Base-by-base conservation (phyloP, 1,140 invertebrate genomes). In the Zaprionus kolodkinae region DNA sequence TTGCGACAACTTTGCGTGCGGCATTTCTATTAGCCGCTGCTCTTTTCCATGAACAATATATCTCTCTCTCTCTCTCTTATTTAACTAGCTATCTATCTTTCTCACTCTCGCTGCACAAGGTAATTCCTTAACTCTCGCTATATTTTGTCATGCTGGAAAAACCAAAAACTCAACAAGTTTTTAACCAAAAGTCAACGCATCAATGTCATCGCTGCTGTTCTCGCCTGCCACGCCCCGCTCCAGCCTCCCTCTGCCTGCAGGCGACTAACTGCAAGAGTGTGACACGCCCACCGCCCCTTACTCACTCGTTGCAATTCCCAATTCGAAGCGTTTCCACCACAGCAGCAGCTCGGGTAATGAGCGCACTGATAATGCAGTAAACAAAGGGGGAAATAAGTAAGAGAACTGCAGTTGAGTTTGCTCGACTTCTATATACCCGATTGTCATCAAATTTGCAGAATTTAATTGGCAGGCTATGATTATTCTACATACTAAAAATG, bases 361-460 rank as follows among this genome's bases (percentile, higher is more conserved):
- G 84, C 77, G 65, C 76, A 56, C 70, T 80, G 79, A 75, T 83
- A 88, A 80, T 83, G 78, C 76, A 70, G 74, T 81, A 85, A 85
- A 81, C 82, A 85, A 15, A 33, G 65, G 56, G 43, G 3, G 36
- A 66, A 45, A 38, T n/a, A 43, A 21, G 9, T 6, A 38, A 30
- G 33, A 52, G 1, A 2, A 27, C 25, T 27, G 4, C 25, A 27
- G 27, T 30, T 30, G 27, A 30, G 27, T 30, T 30, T 30, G 6
- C 27, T 30, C 27, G 27, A 30, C 27, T 30, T 30, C 0, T 4
- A 6, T 30, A 30, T 30, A 30, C 27, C 27, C 27, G 27, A 30
- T 30, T 6, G 27, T 30, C 4, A 30, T 30, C 3, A 6, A 30
- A 30, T 30, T 30, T 30, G 27, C 0, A 30, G 27, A 30, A 30